Base-by-base conservation (phyloP, 2,797 vertebrate species). In the Smutsia gigantea region DNA sequence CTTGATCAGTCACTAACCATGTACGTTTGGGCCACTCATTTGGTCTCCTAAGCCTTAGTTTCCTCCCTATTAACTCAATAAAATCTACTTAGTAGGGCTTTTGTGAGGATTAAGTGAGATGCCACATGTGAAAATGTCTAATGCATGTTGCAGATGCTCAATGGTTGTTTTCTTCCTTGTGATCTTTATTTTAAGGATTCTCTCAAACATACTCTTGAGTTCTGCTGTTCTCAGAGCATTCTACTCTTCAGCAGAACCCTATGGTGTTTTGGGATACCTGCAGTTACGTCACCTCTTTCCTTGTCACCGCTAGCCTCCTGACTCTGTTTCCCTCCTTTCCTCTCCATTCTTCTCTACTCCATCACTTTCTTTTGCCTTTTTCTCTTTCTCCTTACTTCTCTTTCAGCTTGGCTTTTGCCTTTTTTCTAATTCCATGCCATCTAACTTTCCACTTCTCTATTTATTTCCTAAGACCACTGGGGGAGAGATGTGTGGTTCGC, bases 11-110 rank as follows among this genome's bases (percentile, higher is more conserved):
- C 5, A 88, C 6, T 87, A 79, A n/a, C 18, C 3, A 17, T 27
- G 53, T 1, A 5, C 63, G 6, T 6, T 34, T 85, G 25, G 13
- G 77, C 25, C 9, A 49, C 19, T 87, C n/a, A 7, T 57, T 94
- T 13, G 17, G 51, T 59, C 57, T 61, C 57, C 68, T 71, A 49
- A 94, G 66, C 85, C 82, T 97, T 93, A 46, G 68, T 97, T 93
- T 96, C 37, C 53, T 49, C n/a, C 21, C 79, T 23, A 51, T 12
- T 86, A 59, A 90, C 75, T 57, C 34, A 66, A 29, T 31, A 19
- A 53, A 90, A 90, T n/a, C 29, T 25, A 27, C 29, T 9, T 37
- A 46, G 29, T 19, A 46, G 69, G 72, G 25, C 12, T 68, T 89
- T 86, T 55, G 29, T 69, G 39, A 74, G 19, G 42, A 68, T 86